Percentiles rank a stretch among this genome's conserved stretches.
Conservation (phyloP, 1,140 invertebrate genomes). For the Drosophila auraria region DNA sequence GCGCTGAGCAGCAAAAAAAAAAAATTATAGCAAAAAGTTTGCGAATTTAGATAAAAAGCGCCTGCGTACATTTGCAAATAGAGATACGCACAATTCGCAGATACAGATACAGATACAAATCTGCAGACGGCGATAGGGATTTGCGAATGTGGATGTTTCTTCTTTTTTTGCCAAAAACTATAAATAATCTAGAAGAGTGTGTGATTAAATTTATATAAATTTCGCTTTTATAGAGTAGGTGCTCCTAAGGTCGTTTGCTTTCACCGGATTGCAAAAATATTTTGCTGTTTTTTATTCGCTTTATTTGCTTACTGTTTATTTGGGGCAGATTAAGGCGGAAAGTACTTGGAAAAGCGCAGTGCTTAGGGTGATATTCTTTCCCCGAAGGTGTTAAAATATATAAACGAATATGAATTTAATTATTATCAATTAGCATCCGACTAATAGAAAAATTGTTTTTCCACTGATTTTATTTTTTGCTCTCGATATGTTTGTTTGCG, state of each 20-base stretch:
- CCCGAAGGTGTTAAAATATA: slow-evolving; percentile 48
- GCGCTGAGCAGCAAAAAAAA: slow-evolving; percentile 10
- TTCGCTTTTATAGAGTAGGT: slow-evolving; percentile 44
- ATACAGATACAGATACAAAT: slow-evolving; percentile 27
- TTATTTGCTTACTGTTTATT: slow-evolving; percentile 27
- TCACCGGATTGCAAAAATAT: slow-evolving; percentile 31
- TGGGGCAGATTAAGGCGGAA: slow-evolving; percentile 40
- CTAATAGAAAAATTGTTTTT: slow-evolving; percentile 55
- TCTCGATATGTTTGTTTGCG: slow-evolving; percentile 23
- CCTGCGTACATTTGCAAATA: slow-evolving; percentile 50
- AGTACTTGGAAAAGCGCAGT: slow-evolving; percentile 33
- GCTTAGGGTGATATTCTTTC: neutral
- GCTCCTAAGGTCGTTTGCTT: slow-evolving; percentile 48
- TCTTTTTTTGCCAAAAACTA: slow-evolving; percentile 39
- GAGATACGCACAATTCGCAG: slow-evolving; percentile 50
- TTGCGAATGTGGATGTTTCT: slow-evolving; percentile 16
- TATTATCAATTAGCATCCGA: slow-evolving; percentile 58
- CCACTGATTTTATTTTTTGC: slow-evolving; percentile 19
- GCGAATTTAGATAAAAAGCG: slow-evolving; percentile 49
- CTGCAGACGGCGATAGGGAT: slow-evolving; percentile 12
- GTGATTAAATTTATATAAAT: slow-evolving; percentile 48
- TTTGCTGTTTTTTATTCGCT: slow-evolving; percentile 28
- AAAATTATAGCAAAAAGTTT: slow-evolving; percentile 38
- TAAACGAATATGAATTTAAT: slow-evolving; percentile 43
- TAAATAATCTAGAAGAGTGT: slow-evolving; percentile 38